phyloP scores from a whole-genome alignment of 2,113 vertebrate species.

The Syrmaticus mikado region DNA sequence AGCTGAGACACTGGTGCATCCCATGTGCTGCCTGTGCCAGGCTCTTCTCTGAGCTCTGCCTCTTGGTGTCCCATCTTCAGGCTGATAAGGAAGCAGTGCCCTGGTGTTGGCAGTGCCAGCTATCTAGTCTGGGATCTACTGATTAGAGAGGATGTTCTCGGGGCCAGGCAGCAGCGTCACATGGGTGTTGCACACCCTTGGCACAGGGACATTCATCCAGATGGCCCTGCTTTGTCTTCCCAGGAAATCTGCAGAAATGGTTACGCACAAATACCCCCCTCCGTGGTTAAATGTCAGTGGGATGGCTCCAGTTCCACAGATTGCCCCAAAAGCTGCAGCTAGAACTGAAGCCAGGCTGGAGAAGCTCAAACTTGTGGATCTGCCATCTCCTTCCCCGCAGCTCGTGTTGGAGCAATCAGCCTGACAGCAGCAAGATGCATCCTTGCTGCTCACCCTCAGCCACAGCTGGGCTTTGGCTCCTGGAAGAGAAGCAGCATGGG shows the following conservation, averaged over 20 bases:
- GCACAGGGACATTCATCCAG: background rate
- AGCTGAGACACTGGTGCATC: background rate
- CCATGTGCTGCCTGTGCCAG: accelerated
- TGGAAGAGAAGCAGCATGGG: background rate
- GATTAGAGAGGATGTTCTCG: background rate
- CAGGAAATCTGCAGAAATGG: background rate
- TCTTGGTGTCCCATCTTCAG: background rate
- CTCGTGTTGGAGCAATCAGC: accelerated
- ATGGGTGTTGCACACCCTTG: background rate
- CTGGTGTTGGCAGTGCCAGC: background rate
- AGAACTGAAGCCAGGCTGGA: background rate
- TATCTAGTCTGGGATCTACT: background rate
- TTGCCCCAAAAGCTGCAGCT: background rate
- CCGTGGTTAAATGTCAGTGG: background rate
- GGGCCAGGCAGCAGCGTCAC: background rate
- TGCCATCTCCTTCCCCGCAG: background rate
- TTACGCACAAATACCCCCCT: background rate
- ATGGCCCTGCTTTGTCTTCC: background rate
- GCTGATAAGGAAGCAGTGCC: background rate
- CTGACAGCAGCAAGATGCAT: accelerated
- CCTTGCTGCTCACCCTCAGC: background rate
- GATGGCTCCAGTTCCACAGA: background rate
- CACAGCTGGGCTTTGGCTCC: background rate
- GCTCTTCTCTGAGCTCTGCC: background rate
- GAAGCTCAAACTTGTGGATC: background rate